Base-by-base conservation (phyloP, 2,113 vertebrate genomes). In the Crypturellus undulatus region DNA sequence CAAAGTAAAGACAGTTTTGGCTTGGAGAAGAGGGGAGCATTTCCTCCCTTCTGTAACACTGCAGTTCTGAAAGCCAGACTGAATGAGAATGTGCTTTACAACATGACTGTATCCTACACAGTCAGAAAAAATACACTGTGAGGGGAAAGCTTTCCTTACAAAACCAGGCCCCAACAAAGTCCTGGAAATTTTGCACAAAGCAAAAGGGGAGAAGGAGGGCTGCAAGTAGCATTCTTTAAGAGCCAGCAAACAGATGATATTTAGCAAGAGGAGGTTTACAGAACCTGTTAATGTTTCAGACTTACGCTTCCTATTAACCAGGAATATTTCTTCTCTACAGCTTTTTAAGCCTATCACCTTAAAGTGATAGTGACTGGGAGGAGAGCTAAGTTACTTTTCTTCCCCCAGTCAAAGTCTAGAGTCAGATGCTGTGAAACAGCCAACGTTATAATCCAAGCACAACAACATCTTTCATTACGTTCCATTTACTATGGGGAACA, bases 291-390 rank as follows among this genome's bases (percentile, higher is more conserved):
- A 52, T n/a, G 32, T 17, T 58, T 76, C 56, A 58, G 47, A 34
- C 17, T 78, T 28, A 10, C 0, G 0, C 38, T 40, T 60, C 25
- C 32, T 8, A 34, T 42, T 64, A 84, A 51, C 4, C 10, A 52
- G 16, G 22, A 10, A 6, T 40, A 25, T 24, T 56, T 63, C 63
- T 84, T 42, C 49, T 69, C 38, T 28, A 64, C 24, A 70, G n/a
- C 2, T 1, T 4, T 79, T 84, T 24, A 75, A 69, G 62, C 45
- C 13, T 38, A 51, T 15, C 17, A 2, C 38, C 58, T 68, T 45
- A 63, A 73, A 22, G 14, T 40, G 10, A 49, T 12, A 24, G 21
- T 49, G 56, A 10, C 11, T 43, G 47, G 59, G 11, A 81, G 68
- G 40, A 72, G 30, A 60, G 9, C 8, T 4, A 2, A 38, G 25